Evolutionary conservation across 2,797 vertebrate genomes (phyloP).

Genomic region (Trachops cirrhosus): DNA sequence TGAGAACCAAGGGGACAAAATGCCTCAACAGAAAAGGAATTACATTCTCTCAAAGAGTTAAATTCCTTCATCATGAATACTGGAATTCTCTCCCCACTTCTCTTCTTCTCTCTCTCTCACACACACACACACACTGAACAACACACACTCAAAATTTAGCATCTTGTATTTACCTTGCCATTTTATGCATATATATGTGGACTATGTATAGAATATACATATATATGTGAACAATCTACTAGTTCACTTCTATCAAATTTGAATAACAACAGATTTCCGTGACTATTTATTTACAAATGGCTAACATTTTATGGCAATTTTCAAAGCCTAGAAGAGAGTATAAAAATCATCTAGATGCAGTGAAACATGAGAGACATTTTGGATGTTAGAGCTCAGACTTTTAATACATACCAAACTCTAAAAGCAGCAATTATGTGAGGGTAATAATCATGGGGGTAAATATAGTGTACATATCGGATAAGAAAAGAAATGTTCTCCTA

Average conservation of each 20-base stretch:
- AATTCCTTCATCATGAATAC: neutral
- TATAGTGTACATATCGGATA: neutral
- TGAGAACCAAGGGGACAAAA: neutral
- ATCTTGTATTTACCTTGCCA: neutral
- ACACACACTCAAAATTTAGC: neutral
- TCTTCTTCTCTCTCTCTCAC: neutral
- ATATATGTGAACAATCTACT: neutral
- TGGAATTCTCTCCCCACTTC: too few species aligned
- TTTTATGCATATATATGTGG: neutral
- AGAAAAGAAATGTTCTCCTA: constrained; percentile 5
- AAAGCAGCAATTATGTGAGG: constrained; percentile 6
- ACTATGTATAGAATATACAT: neutral
- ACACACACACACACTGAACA: neutral
- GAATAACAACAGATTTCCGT: neutral
- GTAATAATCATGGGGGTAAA: constrained; percentile 13
- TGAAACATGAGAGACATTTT: constrained; percentile 27
- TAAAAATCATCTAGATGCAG: neutral
- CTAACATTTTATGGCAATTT: neutral
- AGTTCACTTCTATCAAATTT: neutral
- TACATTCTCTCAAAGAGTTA: neutral
- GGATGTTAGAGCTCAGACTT: constrained; percentile 15
- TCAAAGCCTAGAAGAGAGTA: neutral
- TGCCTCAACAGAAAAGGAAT: neutral
- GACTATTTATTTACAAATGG: neutral
- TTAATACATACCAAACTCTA: neutral